Conservation (phyloP, 2,113 vertebrate genomes). For the Otocyon megalotis region DNA sequence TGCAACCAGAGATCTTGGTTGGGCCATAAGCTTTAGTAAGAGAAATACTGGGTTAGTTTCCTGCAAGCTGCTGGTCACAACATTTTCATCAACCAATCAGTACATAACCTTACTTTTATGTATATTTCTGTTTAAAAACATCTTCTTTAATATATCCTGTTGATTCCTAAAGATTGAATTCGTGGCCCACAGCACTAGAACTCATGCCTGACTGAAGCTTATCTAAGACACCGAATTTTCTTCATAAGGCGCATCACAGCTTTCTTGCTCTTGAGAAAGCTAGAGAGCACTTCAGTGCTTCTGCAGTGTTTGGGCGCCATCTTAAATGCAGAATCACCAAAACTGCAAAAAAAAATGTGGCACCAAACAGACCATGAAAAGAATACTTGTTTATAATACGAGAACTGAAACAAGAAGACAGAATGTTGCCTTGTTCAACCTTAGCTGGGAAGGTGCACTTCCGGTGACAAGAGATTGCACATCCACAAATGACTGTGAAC, state of each 20-base stretch:
- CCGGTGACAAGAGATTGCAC: neutral
- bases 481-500: neutral
- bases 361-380: neutral
- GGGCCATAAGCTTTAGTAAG: neutral
- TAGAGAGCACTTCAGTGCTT: neutral
- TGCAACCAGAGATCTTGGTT: neutral
- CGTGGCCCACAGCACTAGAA: neutral
- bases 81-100: neutral
- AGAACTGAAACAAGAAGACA: neutral
- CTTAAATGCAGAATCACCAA: neutral
- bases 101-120: neutral
- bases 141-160: neutral
- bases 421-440: neutral
- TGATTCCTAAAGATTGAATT: neutral
- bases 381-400: neutral
- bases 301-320: neutral
- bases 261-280: neutral
- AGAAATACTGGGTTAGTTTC: neutral
- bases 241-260: neutral
- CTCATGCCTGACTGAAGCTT: neutral
- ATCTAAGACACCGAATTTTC: neutral
- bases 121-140: neutral
- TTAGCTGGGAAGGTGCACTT: neutral
- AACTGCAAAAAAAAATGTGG: neutral
- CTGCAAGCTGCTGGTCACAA: neutral